Evolutionary conservation across 2,797 vertebrate genomes (phyloP), one percentile per base, ranked within the genome.

Genomic region (Neoniphon sammara): DNA sequence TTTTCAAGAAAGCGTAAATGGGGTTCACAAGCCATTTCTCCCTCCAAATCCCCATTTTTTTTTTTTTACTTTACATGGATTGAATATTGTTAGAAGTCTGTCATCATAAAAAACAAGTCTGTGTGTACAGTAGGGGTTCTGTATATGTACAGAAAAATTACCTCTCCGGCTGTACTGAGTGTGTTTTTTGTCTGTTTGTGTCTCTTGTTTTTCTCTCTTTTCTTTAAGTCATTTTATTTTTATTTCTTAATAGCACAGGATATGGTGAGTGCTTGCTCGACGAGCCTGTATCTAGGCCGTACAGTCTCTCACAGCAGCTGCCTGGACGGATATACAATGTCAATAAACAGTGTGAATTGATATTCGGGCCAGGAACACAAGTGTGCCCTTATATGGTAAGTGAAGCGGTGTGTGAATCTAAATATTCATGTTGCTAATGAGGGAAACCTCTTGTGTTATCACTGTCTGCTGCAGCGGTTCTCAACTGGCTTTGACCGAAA

Each of bases 311-410:
- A 81, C 94, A 96, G 85, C 96, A 98, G 91, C 96, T 98, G 85
- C 97, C 98, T 0, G 98, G 98, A 75, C 91, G 94, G 82, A 95
- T 98, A 84, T 99, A 98, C 94, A 96, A 93, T 6, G 97, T 99
- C 93, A 97, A 99, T 93, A 98, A 98, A 93, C 98, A 99, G 91
- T 99, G 98, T 90, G 98, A 99, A 95, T 90, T 99, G 93, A 98
- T 99, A 95, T 99, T 99, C 92, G 98, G 98, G 87, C 94, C 95
- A 0, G 98, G 98, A 82, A 97, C 96, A 72, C 96, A 98, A 94
- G 96, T 99, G 94, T 99, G 98, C 92, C 97, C 98, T 0, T 99
- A 97, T 87, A 99, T 99, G 98, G 98, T 99, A 91, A 97, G 98
- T 94, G 68, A 82, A 89, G 64, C 2, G 5, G 5, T 10, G 69